A percentile compares a stretch with the other conserved stretches of the same genome.
Evolutionary conservation across 2,888 invertebrate species (phyloP).

Genomic region (Morpho deidamia): DNA sequence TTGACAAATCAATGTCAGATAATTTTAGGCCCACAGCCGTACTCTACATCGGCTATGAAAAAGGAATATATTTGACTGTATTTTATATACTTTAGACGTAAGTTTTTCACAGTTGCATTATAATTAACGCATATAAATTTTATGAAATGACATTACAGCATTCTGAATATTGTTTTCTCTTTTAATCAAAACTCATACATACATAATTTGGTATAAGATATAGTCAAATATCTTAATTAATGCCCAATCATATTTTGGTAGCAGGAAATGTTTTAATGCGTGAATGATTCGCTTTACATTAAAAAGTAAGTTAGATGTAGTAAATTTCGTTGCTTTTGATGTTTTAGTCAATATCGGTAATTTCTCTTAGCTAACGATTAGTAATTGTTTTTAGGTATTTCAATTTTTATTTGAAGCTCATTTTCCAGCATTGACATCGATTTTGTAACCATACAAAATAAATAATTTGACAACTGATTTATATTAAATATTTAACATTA

Average conservation of each 20-base stretch:
- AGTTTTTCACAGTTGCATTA: no score
- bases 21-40: no score
- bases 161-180: no score
- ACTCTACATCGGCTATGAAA: no score
- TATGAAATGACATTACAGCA: no score
- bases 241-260: background rate
- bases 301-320: background rate
- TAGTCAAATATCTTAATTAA: background rate
- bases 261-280: background rate
- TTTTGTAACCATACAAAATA: background rate
- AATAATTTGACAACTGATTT: background rate
- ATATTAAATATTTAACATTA: background rate
- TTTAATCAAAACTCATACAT: no score
- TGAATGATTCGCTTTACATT: background rate
- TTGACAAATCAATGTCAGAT: no score
- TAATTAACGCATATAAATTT: no score
- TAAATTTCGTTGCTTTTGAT: slow-evolving; percentile 1
- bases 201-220: background rate
- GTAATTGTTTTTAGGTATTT: no score
- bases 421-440: no score
- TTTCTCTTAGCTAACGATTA: background rate
- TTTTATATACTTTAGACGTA: background rate
- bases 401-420: no score
- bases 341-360: background rate
- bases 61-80: background rate